Base-by-base conservation (phyloP, 2,113 vertebrate genomes). In the Alaudala cheleensis region DNA sequence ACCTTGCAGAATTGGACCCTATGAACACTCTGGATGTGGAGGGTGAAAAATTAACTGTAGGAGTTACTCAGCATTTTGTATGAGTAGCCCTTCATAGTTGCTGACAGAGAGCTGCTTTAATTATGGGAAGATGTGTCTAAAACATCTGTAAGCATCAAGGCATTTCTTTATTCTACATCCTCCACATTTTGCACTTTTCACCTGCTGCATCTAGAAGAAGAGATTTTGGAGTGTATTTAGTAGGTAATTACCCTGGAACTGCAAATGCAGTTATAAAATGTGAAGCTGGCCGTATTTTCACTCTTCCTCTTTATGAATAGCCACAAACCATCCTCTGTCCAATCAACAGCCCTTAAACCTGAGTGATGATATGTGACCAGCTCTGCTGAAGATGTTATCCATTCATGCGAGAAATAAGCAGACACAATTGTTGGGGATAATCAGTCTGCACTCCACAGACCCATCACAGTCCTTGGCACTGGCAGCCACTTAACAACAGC, bases 341-440 rank as follows among this genome's bases (percentile, higher is more conserved):
- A 96, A 90, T 84, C 78, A 94, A 49, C 56, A 69, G 60, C 88
- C 86, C 57, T 96, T 96, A 97, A 95, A 91, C 84, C 78, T 95
- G 83, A 96, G 92, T 28, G 64, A 81, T 85, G 86, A 96, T 96
- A 78, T 95, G 87, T 92, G 91, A 95, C 67, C 37, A 16, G 93
- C 69, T 83, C 93, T 20, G 6, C 60, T 81, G 95, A 82, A 95
- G 86, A 97, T 94, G 93, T 76, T 96, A 93, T 62, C 92, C 92
- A 53, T 92, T 97, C 95, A 97, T 97, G 94, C 73, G 24, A 93
- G 93, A 98, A 97, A 97, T 97, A 96, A 95, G 83, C 93, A 77
- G 84, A 67, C 88, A 54, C 70, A 82, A 95, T 94, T 88, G 94
- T 76, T 87, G 81, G 84, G 86, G 66, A 92, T 96, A 97, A 98